A percentile compares a stretch with the other conserved stretches of the same genome.
Conservation (phyloP, 2,888 invertebrate genomes). For the Epistrophe eligans region DNA sequence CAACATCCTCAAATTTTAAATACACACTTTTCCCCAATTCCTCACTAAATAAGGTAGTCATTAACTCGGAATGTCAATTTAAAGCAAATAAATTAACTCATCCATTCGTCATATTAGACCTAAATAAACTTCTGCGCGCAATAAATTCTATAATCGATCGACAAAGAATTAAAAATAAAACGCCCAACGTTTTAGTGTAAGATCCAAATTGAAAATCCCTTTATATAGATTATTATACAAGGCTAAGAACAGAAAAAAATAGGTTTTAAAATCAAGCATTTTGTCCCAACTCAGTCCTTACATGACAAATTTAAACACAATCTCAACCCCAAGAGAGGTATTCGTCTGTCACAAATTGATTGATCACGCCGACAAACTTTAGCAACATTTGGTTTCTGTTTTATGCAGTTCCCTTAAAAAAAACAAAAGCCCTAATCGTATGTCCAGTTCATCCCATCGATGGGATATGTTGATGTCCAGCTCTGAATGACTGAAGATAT, state of each 20-base stretch:
- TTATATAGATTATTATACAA: background rate
- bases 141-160: slow-evolving; percentile 9
- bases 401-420: background rate
- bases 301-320: slow-evolving; percentile 65
- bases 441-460: background rate
- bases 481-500: background rate
- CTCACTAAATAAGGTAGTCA: background rate
- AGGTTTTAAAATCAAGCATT: slow-evolving; percentile 10
- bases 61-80: background rate
- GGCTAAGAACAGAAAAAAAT: background rate
- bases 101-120: slow-evolving; percentile 41
- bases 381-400: slow-evolving; percentile 5
- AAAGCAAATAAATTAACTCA: slow-evolving; percentile 14
- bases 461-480: slow-evolving; percentile 22
- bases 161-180: slow-evolving; percentile 3
- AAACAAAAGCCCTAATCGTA: background rate
- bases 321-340: slow-evolving; percentile 10
- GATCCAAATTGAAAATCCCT: slow-evolving; percentile 20
- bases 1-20: too few relatives aligned
- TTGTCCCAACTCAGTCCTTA: slow-evolving; percentile 31
- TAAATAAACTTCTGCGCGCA: slow-evolving; percentile 25
- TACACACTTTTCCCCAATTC: background rate
- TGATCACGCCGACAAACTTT: slow-evolving; percentile 64
- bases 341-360: slow-evolving; percentile 68
- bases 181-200: background rate